Evolutionary conservation across 1,140 invertebrate species (phyloP).

Genomic region (Pseudachorutes palmiensis): DNA sequence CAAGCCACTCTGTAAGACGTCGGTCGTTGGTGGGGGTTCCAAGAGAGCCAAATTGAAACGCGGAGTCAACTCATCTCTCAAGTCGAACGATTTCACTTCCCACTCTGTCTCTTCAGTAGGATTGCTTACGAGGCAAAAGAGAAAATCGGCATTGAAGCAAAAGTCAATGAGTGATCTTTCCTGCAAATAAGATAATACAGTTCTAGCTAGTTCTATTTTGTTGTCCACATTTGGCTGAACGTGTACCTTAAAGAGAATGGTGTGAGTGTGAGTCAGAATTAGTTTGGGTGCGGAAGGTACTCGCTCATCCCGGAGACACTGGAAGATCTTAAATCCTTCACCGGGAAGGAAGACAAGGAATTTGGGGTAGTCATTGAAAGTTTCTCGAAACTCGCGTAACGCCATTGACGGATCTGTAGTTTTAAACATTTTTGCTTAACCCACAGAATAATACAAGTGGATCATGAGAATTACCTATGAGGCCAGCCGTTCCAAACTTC

Average conservation of each 20-base stretch:
- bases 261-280: not conserved
- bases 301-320: not conserved
- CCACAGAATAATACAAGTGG: not conserved
- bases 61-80: constrained; percentile 20
- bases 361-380: constrained; percentile 15
- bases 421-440: not conserved
- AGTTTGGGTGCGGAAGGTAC: not conserved
- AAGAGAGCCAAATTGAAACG: constrained; percentile 35
- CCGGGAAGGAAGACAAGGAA: constrained; percentile 31
- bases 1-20: constrained; percentile 13
- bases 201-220: too few species aligned
- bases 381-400: constrained; percentile 13
- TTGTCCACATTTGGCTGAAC: not conserved
- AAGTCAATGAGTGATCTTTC: constrained; percentile 34
- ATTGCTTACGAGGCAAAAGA: constrained; percentile 33
- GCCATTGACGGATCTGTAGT: constrained; percentile 30
- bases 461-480: constrained; percentile 24
- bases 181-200: constrained; percentile 21
- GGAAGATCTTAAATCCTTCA: constrained; percentile 32
- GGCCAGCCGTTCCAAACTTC: constrained; percentile 12
- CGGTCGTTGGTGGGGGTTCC: constrained; percentile 30
- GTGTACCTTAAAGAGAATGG: not conserved
- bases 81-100: constrained; percentile 35
- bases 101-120: constrained; percentile 36
- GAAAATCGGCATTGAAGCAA: constrained; percentile 23